phyloP scores from a whole-genome alignment of 2,113 vertebrate species.

The Athene noctua region DNA sequence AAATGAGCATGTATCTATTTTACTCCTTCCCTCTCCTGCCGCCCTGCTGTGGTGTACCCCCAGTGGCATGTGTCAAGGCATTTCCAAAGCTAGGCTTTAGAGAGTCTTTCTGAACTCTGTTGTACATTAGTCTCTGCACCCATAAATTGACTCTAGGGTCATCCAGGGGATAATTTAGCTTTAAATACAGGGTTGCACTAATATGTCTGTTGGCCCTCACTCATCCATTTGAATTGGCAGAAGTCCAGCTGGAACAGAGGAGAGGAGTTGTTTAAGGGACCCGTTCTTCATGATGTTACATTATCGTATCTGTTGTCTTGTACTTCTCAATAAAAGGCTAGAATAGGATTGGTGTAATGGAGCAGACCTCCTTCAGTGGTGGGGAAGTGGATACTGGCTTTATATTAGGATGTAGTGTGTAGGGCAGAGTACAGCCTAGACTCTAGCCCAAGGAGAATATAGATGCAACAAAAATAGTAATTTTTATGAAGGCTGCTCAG shows the following conservation, averaged over 20 bases:
- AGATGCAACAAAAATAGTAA: background rate
- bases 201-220: constrained; percentile 49
- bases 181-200: constrained; percentile 35
- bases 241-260: constrained; percentile 27
- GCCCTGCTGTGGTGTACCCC: background rate
- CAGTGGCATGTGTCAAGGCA: background rate
- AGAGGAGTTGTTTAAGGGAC: constrained; percentile 31
- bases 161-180: constrained; percentile 45
- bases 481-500: background rate
- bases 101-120: background rate
- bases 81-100: background rate
- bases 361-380: background rate
- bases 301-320: background rate
- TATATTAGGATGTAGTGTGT: background rate
- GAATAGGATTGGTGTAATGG: background rate
- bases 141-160: constrained; percentile 54
- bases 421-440: background rate
- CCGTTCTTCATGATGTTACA: background rate
- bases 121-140: constrained; percentile 14
- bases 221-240: constrained; percentile 41
- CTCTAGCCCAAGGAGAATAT: background rate
- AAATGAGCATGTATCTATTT: background rate
- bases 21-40: background rate
- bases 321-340: background rate
- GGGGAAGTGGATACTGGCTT: background rate